These are phyloP conservation scores for Apodemia duryi DNA, from an alignment of 2,888 invertebrate genomes.

Conservation along the genomic window DNA sequence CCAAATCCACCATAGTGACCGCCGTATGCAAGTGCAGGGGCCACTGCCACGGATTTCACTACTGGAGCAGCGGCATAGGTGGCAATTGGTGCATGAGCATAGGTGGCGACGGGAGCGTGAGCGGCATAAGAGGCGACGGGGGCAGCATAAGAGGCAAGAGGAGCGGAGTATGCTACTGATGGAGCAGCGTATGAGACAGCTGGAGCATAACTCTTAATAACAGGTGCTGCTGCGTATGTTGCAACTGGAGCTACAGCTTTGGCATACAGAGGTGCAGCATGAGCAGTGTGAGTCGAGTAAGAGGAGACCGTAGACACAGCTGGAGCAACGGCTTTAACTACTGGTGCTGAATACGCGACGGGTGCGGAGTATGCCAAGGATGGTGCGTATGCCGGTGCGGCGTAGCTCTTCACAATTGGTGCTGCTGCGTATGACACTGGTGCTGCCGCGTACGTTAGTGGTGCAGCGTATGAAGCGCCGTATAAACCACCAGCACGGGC, in stretches of 20 bases:
- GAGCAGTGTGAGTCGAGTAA: conserved; percentile 42
- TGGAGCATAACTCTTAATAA: conserved; percentile 63
- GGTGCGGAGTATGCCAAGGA: conserved; percentile 50
- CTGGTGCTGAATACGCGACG: conserved; percentile 65
- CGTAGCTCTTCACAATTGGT: conserved; percentile 34
- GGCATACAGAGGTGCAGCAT: conserved; percentile 38
- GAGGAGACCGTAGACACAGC: conserved; percentile 41
- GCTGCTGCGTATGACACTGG: conserved; percentile 27
- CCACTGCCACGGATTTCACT: conserved; percentile 22
- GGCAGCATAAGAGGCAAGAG: conserved; percentile 37
- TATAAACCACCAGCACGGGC: conserved; percentile 78
- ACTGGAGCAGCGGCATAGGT: conserved; percentile 48
- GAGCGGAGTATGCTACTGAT: conserved; percentile 42
- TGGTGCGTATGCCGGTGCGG: conserved; percentile 41
- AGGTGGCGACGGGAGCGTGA: conserved; percentile 34
- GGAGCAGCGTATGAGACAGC: conserved; percentile 68
- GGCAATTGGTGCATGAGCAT: conserved; percentile 55
- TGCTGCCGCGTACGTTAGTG: conserved; percentile 57
- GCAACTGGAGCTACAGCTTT: conserved; percentile 44
- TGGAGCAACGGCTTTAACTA: conserved; percentile 39
- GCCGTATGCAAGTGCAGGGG: not conserved
- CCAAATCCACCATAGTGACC: conserved; percentile 23
- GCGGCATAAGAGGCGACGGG: conserved; percentile 34
- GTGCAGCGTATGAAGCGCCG: conserved; percentile 66
- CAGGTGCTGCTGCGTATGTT: conserved; percentile 71